These are phyloP conservation scores for Cantharis lateralis DNA, from an alignment of 2,888 invertebrate species.

Conservation along the genomic window DNA sequence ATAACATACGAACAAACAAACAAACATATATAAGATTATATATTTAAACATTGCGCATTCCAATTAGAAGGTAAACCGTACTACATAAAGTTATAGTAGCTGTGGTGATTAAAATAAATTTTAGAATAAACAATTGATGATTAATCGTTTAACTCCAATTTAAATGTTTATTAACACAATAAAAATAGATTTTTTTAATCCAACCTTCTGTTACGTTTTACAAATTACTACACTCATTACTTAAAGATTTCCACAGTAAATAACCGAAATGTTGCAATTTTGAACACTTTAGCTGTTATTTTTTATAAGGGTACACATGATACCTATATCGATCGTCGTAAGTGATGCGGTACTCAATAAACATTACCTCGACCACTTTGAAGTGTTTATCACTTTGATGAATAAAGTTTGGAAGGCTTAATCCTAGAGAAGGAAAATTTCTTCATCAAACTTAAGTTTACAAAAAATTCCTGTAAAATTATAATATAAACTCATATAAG, in stretches of 20 bases:
- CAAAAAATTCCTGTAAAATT: background rate
- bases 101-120: background rate
- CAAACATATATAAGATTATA: too few species aligned
- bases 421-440: background rate
- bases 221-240: background rate
- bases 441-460: too few species aligned
- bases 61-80: background rate
- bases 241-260: background rate
- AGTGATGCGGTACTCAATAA: background rate
- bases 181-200: background rate
- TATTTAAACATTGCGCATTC: too few species aligned
- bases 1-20: too few species aligned
- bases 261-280: background rate
- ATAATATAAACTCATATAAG: background rate
- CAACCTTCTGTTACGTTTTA: background rate
- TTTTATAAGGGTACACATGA: background rate
- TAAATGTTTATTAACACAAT: background rate
- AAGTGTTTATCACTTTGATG: background rate
- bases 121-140: background rate
- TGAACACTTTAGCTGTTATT: too few species aligned
- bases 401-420: background rate
- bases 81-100: background rate
- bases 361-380: background rate
- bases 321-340: background rate
- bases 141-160: background rate